Conservation (phyloP, 2,113 vertebrate genomes). For the Eonycteris spelaea region DNA sequence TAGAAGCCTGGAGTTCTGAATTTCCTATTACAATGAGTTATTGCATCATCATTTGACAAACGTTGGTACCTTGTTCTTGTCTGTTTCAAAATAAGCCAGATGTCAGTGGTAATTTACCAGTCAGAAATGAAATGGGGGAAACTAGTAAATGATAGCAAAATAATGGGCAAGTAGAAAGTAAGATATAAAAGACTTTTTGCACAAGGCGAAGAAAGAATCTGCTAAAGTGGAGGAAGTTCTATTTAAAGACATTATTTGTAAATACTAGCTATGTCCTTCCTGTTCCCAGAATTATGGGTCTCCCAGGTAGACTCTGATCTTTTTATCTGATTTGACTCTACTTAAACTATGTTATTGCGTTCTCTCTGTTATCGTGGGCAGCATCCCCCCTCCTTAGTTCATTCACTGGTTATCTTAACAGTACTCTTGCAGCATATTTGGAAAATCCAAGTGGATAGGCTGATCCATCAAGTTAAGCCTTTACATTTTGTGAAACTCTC, state of each 20-base stretch:
- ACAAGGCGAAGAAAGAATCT: neutral
- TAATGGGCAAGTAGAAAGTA: neutral
- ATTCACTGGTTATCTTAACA: conserved; percentile 47
- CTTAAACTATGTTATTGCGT: conserved; percentile 20
- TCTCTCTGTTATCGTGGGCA: conserved; percentile 49
- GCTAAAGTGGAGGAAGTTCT: conserved; percentile 2
- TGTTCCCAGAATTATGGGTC: conserved; percentile 53
- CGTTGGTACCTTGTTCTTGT: neutral
- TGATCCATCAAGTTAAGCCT: conserved; percentile 43
- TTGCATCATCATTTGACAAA: conserved; percentile 43
- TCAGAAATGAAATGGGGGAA: conserved; percentile 30
- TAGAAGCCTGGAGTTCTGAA: conserved; percentile 26
- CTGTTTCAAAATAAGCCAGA: conserved; percentile 51
- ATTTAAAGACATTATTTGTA: conserved; percentile 44
- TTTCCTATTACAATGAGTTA: conserved; percentile 31
- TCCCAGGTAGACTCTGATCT: conserved; percentile 39
- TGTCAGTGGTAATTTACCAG: conserved; percentile 12
- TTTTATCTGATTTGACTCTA: conserved; percentile 50
- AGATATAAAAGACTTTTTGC: conserved; percentile 22
- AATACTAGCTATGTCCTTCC: conserved; percentile 44
- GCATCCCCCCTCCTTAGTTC: conserved; percentile 16
- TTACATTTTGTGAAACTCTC: conserved; percentile 44
- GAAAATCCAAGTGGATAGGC: conserved; percentile 48
- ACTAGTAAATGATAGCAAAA: conserved; percentile 41
- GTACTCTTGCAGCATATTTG: conserved; percentile 40